Base-by-base conservation (phyloP, 2,888 invertebrate genomes). In the Subacronicta megacephala region DNA sequence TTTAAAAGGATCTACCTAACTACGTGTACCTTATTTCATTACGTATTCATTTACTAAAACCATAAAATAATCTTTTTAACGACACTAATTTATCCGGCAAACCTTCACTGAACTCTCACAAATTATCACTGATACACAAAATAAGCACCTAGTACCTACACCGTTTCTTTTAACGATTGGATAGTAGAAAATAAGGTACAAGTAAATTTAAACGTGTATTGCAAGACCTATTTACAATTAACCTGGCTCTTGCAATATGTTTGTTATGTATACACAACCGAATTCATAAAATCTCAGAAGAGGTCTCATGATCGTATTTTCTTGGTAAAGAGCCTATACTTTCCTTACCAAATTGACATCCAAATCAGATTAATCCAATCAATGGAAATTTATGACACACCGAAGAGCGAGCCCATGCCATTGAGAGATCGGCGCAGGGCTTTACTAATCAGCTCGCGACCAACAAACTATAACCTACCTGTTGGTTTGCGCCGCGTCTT, bases 351-450 rank as follows among this genome's bases (percentile, higher is more conserved):
- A 93, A 90, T 92, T 92, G 92, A 92, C 93, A 92, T 90, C 88
- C 91, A 94, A 94, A 94, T 94, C 94, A 93, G 94, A 94, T 94
- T 93, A 94, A 93, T 92, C 93, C 94, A 92, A 94, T 94, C 94
- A 94, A 92, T 92, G 92, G 86, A 90, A 91, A 94, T 94, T 94
- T 94, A 94, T 94, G 94, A 94, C 90, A 92, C 93, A 90, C 90
- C 89, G 89, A 78, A 83, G 88, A 88, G 83, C 89, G 87, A 83
- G 85, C 89, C 72, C 81, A 75, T 79, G 84, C 88, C 90, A 88
- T 89, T 89, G 89, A 90, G 89, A 90, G 89, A 89, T 91, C 89
- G 82, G 84, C 75, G 72, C 68, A 75, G 69, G 74, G 81, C 77
- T 79, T 81, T 80, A 84, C 92, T 92, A 92, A 93, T 92, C 92